A percentile compares a stretch with the other conserved stretches of the same genome.
phyloP scores from a whole-genome alignment of 2,113 vertebrate genomes.

The Emydura subglobosa region DNA sequence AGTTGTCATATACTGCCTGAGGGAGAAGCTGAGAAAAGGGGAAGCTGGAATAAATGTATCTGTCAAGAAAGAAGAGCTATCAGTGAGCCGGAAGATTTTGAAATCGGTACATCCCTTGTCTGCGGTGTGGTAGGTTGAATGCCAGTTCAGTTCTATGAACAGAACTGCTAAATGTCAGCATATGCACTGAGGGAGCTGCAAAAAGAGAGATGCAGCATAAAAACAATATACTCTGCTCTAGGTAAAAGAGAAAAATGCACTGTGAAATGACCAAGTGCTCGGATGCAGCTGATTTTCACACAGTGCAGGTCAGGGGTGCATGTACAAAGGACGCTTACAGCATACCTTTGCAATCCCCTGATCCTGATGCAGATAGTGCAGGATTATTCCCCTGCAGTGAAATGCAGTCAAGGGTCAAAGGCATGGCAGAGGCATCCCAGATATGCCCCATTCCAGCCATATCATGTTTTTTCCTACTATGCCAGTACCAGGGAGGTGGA shows the following conservation, averaged over 20 bases:
- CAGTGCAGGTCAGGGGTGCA: not conserved
- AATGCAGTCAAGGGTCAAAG: not conserved
- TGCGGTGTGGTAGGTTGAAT: not conserved
- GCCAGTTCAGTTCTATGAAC: not conserved
- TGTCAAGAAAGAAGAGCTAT: not conserved
- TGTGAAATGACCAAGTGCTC: accelerated
- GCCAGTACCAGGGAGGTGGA: not conserved
- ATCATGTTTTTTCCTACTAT: not conserved
- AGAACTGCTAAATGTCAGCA: not conserved
- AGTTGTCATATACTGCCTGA: not conserved
- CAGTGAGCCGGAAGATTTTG: not conserved
- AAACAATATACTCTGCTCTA: not conserved
- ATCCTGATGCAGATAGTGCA: not conserved
- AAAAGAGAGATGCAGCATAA: accelerated
- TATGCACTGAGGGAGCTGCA: not conserved
- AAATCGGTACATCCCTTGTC: not conserved
- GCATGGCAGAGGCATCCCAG: accelerated
- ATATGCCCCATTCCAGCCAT: accelerated
- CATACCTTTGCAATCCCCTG: not conserved
- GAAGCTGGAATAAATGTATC: conserved; percentile 1
- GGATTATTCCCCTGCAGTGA: not conserved
- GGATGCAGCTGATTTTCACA: not conserved
- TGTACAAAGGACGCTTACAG: not conserved
- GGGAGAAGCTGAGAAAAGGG: not conserved
- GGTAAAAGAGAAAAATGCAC: not conserved